Evolutionary conservation across 2,113 vertebrate genomes (phyloP).

Genomic region (Pseudorectes ferrugineus): DNA sequence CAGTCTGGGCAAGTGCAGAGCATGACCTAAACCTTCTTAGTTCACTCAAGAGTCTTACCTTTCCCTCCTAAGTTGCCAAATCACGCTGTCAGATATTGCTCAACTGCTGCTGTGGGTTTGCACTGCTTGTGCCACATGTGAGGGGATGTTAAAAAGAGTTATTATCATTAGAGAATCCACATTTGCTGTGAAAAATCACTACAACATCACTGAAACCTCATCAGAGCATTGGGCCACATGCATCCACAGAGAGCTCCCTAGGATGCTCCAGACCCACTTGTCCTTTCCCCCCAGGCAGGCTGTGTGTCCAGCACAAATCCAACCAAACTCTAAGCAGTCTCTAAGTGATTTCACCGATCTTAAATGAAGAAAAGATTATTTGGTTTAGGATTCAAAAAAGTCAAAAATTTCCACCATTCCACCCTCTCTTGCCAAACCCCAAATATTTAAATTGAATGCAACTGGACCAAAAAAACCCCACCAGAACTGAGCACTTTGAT

Average conservation of each 20-base stretch:
- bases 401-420: background rate
- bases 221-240: background rate
- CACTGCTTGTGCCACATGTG: background rate
- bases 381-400: background rate
- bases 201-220: background rate
- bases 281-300: background rate
- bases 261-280: accelerated
- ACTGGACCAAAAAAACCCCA: background rate
- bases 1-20: background rate
- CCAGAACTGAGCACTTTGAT: background rate
- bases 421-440: background rate
- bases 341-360: background rate
- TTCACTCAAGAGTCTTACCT: background rate
- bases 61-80: background rate
- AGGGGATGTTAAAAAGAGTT: background rate
- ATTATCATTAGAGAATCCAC: background rate
- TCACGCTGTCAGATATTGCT: background rate
- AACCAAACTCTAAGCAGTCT: background rate
- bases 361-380: background rate
- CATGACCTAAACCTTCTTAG: background rate
- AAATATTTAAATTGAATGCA: constrained; percentile 28
- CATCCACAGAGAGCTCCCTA: background rate
- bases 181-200: background rate
- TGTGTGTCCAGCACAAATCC: background rate
- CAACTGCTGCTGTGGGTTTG: background rate